These are phyloP conservation scores for Catagonus wagneri DNA, from an alignment of 2,113 vertebrate genomes.

Conservation along the genomic window DNA sequence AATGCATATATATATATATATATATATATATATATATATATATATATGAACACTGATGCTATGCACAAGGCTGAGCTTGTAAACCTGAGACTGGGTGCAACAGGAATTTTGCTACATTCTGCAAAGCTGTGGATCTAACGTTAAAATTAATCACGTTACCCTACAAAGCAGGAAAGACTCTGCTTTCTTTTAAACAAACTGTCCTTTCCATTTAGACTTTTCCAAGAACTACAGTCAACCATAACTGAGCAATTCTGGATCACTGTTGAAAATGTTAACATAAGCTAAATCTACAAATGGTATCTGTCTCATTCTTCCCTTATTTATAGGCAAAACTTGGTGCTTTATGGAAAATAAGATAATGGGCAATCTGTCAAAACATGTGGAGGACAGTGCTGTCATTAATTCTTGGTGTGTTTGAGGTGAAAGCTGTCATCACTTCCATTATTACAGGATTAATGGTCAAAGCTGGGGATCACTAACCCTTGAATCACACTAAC, in stretches of 20 bases:
- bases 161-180: neutral
- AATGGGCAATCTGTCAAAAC: slow-evolving; percentile 57
- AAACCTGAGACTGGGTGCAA: neutral
- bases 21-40: no score
- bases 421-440: slow-evolving; percentile 28
- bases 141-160: neutral
- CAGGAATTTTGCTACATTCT: neutral
- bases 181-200: slow-evolving; percentile 28
- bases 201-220: neutral
- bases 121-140: neutral
- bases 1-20: no score
- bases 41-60: no score
- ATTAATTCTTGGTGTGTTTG: slow-evolving; percentile 50
- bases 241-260: neutral
- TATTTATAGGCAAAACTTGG: slow-evolving; percentile 42
- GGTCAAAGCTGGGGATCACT: slow-evolving; percentile 11
- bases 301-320: neutral
- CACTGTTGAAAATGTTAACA: slow-evolving; percentile 34
- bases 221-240: neutral
- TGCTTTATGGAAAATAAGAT: slow-evolving; percentile 35
- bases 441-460: slow-evolving; percentile 55
- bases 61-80: neutral
- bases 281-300: neutral
- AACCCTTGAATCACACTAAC: slow-evolving; percentile 60
- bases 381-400: neutral